Evolutionary conservation across 1,140 invertebrate species (phyloP).

Genomic region (Calephelis nemesis): DNA sequence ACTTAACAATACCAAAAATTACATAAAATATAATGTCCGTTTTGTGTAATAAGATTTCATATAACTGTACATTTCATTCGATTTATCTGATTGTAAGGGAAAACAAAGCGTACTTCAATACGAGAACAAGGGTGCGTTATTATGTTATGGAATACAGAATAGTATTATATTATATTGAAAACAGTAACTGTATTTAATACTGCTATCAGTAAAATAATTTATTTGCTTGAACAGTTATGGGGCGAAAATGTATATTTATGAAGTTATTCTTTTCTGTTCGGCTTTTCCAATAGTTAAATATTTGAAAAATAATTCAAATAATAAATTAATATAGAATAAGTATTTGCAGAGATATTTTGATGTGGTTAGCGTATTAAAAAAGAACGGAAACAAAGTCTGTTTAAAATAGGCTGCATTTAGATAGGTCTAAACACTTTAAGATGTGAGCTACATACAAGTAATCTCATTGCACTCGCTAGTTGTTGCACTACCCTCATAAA

Average conservation of each 20-base stretch:
- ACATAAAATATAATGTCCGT: no score
- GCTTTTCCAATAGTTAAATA: conserved; percentile 22
- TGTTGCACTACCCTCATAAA: conserved; percentile 4
- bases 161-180: conserved; percentile 34
- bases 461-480: conserved; percentile 8
- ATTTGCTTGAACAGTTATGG: conserved; percentile 26
- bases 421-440: conserved; percentile 4
- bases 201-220: conserved; percentile 30
- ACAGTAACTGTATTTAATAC: conserved; percentile 24
- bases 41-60: no score
- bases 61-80: no score
- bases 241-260: conserved; percentile 24
- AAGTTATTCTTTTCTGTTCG: conserved; percentile 22
- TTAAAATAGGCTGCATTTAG: conserved; percentile 15
- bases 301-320: conserved; percentile 19
- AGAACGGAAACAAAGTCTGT: conserved; percentile 5
- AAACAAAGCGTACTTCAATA: neutral
- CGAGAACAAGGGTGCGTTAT: conserved; percentile 3
- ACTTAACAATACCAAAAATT: no score
- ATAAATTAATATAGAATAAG: conserved; percentile 6
- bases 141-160: conserved; percentile 37
- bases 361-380: neutral
- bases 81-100: neutral
- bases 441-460: conserved; percentile 7
- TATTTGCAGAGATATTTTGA: conserved; percentile 6